Conservation (phyloP, 2,888 invertebrate genomes). For the Argyresthia albistria region DNA sequence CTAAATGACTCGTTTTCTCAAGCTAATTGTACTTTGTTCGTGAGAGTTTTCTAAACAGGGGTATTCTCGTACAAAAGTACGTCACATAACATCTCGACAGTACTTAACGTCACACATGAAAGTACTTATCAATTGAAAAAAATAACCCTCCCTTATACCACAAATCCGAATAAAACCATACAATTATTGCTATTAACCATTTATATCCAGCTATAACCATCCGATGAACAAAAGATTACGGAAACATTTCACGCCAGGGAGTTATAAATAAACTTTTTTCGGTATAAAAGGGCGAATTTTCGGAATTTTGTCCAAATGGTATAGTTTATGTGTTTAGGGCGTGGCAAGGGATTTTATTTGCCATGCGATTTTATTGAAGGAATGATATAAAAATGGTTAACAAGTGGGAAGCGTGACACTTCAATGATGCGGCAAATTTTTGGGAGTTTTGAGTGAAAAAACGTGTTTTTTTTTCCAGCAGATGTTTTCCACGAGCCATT, state of each 20-base stretch:
- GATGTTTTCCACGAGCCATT: no score
- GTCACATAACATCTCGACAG: slow-evolving; percentile 13
- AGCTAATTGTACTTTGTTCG: no score
- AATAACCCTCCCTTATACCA: slow-evolving; percentile 13
- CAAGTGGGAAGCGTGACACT: slow-evolving; percentile 60
- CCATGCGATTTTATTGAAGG: no score
- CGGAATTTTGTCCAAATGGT: slow-evolving; percentile 14
- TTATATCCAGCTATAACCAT: no score
- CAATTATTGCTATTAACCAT: slow-evolving; percentile 18
- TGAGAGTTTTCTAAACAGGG: no score
- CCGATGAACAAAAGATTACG: slow-evolving; percentile 15
- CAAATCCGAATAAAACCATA: slow-evolving; percentile 27
- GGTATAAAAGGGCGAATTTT: slow-evolving; percentile 3
- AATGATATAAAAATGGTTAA: slow-evolving; percentile 53
- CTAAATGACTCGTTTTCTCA: no score
- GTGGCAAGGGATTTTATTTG: slow-evolving; percentile 56
- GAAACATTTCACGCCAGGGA: slow-evolving; percentile 27
- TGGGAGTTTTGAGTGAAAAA: no score
- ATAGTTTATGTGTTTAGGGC: slow-evolving; percentile 36
- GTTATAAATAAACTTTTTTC: slow-evolving; percentile 10
- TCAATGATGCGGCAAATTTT: slow-evolving; percentile 54
- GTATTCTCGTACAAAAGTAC: no score
- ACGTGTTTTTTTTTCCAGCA: no score
- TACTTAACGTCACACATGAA: slow-evolving; percentile 13
- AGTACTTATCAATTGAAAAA: slow-evolving; percentile 10